These are phyloP conservation scores for Vulpes ferrilata DNA, from an alignment of 2,113 vertebrate genomes.

Conservation along the genomic window DNA sequence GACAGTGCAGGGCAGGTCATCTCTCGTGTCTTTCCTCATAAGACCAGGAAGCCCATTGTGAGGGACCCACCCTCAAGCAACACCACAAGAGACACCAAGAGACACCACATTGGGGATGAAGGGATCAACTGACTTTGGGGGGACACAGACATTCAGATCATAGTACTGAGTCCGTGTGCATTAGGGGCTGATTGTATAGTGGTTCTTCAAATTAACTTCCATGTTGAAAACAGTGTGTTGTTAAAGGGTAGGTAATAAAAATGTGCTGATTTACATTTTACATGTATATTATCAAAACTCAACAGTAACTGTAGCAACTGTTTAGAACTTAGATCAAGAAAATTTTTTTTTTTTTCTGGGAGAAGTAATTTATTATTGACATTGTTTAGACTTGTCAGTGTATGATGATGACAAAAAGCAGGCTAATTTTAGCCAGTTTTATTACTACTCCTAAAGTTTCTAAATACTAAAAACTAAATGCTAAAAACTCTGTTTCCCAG, in stretches of 20 bases:
- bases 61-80: background rate
- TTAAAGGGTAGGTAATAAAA: background rate
- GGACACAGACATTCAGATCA: background rate
- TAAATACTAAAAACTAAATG: background rate
- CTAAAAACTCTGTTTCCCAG: background rate
- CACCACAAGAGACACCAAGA: background rate
- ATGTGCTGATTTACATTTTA: background rate
- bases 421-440: background rate
- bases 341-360: background rate
- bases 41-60: background rate
- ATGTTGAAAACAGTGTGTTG: background rate
- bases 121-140: background rate
- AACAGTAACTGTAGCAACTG: background rate
- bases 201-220: background rate
- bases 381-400: background rate
- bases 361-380: background rate
- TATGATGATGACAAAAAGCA: slow-evolving; percentile 3
- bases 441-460: background rate
- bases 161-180: background rate
- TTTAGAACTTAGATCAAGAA: slow-evolving; percentile 20
- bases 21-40: background rate
- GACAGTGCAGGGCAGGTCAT: background rate
- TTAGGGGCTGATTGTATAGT: background rate
- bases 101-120: background rate
- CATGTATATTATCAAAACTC: background rate